Base-by-base conservation (phyloP, 2,113 vertebrate genomes). In the Dipodomys spectabilis region DNA sequence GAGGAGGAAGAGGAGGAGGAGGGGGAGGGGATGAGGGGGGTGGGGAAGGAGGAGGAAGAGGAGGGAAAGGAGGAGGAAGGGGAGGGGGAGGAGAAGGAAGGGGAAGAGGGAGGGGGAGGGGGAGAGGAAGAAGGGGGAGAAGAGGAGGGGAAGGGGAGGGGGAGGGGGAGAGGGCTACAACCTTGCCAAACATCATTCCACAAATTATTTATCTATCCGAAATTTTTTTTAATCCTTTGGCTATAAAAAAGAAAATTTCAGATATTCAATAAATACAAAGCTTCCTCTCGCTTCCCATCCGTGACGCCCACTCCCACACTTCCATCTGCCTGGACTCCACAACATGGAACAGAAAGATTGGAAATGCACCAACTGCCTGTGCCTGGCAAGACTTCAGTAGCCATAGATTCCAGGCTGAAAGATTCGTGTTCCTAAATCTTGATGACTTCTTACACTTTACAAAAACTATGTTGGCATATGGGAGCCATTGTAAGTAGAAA, bases 291-390 rank as follows among this genome's bases (percentile, higher is more conserved):
- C 80, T 88, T 80, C 16, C 39, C 77, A 67, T n/a, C 65, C 72
- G 12, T 80, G 44, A 68, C 7, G 25, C 12, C 72, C 67, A 90
- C 93, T 81, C 86, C 93, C 23, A 74, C 84, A 73, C 83, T 73
- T 25, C 94, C 94, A 94, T 91, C 89, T 92, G 89, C 57, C 87
- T 73, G 79, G 68, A 86, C 62, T 82, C 49, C 49, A 79, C 73
- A 91, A 72, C 62, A 39, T 30, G 74, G 67, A 84, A 69, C 75
- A 69, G 44, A 3, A 65, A 77, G 39, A 78, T 7, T 94, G 91
- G 91, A 87, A 90, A 81, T 23, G 64, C 32, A 80, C 71, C 73
- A 28, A 49, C 30, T 82, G 23, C 57, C 75, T 15, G 2, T 16
- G 74, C 57, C 80, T 81, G 87, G 78, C 78, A 69, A 93, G 57